phyloP scores from a whole-genome alignment of 2,797 vertebrate genomes.

The Sebastes cheni region DNA sequence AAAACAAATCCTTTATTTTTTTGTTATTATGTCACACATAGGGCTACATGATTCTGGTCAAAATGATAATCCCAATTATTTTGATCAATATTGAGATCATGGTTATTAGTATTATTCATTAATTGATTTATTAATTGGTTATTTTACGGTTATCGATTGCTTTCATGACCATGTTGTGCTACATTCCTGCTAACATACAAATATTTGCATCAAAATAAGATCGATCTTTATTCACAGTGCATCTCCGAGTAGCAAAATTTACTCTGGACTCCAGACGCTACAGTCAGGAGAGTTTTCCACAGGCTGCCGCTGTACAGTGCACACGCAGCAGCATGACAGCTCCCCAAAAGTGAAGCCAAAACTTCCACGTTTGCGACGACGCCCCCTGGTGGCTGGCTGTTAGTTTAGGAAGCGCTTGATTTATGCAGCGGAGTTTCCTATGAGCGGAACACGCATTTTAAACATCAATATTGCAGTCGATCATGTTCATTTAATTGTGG shows the following conservation, averaged over 20 bases:
- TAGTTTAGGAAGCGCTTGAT: not conserved
- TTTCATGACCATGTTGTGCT: not conserved
- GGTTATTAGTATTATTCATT: not conserved
- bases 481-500: not conserved
- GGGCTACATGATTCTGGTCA: not conserved
- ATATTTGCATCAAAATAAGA: not conserved
- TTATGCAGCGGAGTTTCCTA: not conserved
- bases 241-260: not conserved
- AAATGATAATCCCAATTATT: not conserved
- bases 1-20: not conserved
- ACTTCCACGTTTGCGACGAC: not conserved
- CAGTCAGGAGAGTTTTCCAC: not conserved
- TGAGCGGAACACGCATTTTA: not conserved
- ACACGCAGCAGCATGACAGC: not conserved
- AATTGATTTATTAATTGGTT: too few species aligned
- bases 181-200: not conserved
- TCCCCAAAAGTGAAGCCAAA: not conserved
- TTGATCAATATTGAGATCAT: not conserved
- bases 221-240: not conserved
- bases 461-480: not conserved
- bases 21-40: not conserved
- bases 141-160: too few species aligned
- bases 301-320: too few species aligned
- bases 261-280: not conserved
- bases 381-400: not conserved